Evolutionary conservation across 2,113 vertebrate genomes (phyloP), one percentile per base, ranked within the genome.

Genomic region (Condylura cristata): DNA sequence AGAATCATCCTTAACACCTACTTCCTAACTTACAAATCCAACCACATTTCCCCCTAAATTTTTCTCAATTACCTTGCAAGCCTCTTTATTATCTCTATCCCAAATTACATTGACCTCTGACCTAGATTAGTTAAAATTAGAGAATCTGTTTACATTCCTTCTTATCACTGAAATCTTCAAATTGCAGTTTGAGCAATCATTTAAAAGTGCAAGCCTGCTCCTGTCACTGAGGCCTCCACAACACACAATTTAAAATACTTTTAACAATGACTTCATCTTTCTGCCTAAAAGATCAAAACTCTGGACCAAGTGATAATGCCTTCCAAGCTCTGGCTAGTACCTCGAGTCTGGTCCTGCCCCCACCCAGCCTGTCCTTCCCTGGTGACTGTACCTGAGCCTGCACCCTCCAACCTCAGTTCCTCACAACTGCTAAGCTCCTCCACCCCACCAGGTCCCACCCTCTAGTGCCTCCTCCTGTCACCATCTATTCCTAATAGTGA

Each of bases 391-490:
- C 10, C 3, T 0, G 7, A 14, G 70, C 63, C 11, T 11, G 9
- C 46, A 7, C 2, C 2, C 8, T 4, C 46, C 53, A 63, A 5
- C 30, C 32, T 12, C 39, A 20, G 13, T 20, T n/a, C 14, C 20
- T 53, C 44, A 5, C 1, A 11, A 37, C 18, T 39, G 20, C 8
- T 39, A 32, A 4, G 46, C 37, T 2, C 26, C 20, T 24, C 4
- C 20, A 2, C 30, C 4, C 63, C 1, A 30, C 4, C 0, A 1
- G 8, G 8, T 3, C n/a, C n/a, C 51, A n/a, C 51, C 24, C 28
- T 37, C 61, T 10, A 37, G 83, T 12, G 24, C 39, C n/a, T 51
- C 53, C 46, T 82, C 20, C 0, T 6, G 2, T 16, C 11, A 7
- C 20, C 22, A 1, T 3, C 3, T 8, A 12, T 26, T 51, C 17